These are phyloP conservation scores for Chauna torquata DNA, from an alignment of 2,113 vertebrate species.

Conservation along the genomic window DNA sequence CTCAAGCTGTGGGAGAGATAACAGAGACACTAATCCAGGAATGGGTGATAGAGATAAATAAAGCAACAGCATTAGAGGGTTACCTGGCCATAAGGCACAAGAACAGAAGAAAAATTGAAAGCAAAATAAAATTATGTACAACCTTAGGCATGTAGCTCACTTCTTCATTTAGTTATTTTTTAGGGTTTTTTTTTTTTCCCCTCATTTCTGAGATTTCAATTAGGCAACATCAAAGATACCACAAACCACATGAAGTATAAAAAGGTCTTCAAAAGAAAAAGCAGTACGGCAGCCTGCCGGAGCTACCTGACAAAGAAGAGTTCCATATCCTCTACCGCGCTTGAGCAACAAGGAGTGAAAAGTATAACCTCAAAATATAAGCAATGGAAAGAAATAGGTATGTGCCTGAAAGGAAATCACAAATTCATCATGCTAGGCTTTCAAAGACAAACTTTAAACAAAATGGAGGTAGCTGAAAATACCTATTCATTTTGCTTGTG, in stretches of 20 bases:
- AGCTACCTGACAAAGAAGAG: slow-evolving; percentile 1
- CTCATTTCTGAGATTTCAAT: slow-evolving; percentile 32
- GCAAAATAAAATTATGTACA: not conserved
- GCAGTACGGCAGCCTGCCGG: not conserved
- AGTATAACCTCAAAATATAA: slow-evolving; percentile 32
- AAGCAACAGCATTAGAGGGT: not conserved
- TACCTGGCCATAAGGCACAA: not conserved
- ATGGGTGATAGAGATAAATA: not conserved
- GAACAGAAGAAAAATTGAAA: not conserved
- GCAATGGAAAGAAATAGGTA: slow-evolving; percentile 7
- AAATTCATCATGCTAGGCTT: slow-evolving; percentile 38
- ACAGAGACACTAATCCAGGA: not conserved
- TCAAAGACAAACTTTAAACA: slow-evolving; percentile 62
- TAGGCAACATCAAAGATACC: slow-evolving; percentile 34
- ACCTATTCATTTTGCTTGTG: slow-evolving; percentile 59
- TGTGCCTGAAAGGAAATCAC: slow-evolving; percentile 32
- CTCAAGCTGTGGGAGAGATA: not conserved
- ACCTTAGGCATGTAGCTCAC: not conserved
- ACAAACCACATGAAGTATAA: not conserved
- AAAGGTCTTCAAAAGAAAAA: slow-evolving; percentile 51
- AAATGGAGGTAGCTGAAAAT: slow-evolving; percentile 58
- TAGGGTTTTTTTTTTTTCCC: not conserved
- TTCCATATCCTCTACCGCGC: not conserved
- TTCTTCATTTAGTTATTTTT: not conserved
- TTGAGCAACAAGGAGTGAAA: slow-evolving; percentile 22